Evolutionary conservation across 2,888 invertebrate genomes (phyloP).

Genomic region (Oligia strigilis): DNA sequence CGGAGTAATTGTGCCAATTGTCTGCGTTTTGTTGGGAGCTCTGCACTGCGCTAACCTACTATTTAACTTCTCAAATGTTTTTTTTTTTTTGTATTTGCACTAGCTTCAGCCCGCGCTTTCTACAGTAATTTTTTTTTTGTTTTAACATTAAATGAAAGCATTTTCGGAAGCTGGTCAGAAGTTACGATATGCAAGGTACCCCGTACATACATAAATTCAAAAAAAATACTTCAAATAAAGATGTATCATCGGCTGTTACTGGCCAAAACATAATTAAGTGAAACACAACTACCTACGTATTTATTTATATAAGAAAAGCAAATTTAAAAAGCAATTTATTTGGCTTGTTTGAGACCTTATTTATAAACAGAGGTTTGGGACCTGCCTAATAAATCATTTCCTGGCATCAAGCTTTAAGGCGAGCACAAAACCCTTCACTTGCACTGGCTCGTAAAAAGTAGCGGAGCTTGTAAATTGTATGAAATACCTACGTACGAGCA

Average conservation of each 20-base stretch:
- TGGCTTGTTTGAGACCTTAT: neutral
- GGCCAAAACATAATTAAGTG: neutral
- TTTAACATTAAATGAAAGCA: neutral
- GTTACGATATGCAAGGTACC: neutral
- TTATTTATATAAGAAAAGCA: neutral
- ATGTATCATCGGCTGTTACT: neutral
- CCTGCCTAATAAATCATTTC: conserved; percentile 26
- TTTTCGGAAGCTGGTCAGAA: neutral
- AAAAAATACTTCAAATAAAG: too few relatives aligned
- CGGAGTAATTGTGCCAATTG: conserved; percentile 44
- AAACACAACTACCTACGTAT: neutral
- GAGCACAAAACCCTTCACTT: conserved; percentile 20
- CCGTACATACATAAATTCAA: neutral
- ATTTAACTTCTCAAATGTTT: neutral
- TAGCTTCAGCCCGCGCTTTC: neutral
- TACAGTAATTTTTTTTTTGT: neutral
- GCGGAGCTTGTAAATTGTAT: conserved; percentile 38
- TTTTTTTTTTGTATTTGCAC: conserved; percentile 11
- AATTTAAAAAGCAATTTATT: neutral
- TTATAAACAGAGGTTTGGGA: conserved; percentile 12
- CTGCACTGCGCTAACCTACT: neutral
- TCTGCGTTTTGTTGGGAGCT: conserved; percentile 31
- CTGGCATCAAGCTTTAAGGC: conserved; percentile 12
- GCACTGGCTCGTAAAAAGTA: conserved; percentile 42
- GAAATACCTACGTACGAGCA: conserved; percentile 22